Conservation (phyloP, 2,797 vertebrate species). For the Anolis apletophallus region DNA sequence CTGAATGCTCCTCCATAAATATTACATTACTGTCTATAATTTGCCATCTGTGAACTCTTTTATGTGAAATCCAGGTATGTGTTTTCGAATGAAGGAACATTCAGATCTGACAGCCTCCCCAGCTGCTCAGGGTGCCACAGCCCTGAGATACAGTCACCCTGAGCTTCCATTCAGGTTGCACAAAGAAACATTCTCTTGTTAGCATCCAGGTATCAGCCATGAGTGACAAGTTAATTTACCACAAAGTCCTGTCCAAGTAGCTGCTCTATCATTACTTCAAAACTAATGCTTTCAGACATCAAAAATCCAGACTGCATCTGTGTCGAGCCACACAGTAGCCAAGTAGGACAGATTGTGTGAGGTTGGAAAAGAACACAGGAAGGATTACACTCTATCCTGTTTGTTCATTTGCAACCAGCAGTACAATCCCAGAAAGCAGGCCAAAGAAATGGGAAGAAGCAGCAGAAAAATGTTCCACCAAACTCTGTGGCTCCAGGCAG, state of each 20-base stretch:
- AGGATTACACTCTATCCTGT: not conserved
- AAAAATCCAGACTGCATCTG: constrained; percentile 19
- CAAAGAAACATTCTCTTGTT: not conserved
- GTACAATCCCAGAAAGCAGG: not conserved
- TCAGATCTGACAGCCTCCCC: not conserved
- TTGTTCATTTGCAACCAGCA: constrained; percentile 8
- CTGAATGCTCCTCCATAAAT: not conserved
- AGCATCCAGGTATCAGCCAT: not conserved
- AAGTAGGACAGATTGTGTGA: constrained; percentile 19
- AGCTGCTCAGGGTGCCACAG: not conserved
- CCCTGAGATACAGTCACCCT: no score
- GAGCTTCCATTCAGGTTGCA: not conserved
- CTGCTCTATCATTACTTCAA: not conserved
- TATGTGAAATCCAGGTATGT: not conserved
- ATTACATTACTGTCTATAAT: not conserved
- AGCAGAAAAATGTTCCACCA: constrained; percentile 6
- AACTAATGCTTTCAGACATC: not conserved
- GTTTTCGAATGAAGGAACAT: not conserved
- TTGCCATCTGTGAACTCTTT: not conserved
- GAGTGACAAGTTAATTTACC: not conserved
- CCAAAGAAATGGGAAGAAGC: not conserved
- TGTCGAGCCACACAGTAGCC: constrained; percentile 15
- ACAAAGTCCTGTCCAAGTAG: not conserved
- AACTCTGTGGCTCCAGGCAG: not conserved
- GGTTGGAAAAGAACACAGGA: not conserved